Percentiles rank a stretch among this genome's conserved stretches.
Evolutionary conservation across 2,113 vertebrate genomes (phyloP).

Genomic region (Anarhynchus alexandrinus): DNA sequence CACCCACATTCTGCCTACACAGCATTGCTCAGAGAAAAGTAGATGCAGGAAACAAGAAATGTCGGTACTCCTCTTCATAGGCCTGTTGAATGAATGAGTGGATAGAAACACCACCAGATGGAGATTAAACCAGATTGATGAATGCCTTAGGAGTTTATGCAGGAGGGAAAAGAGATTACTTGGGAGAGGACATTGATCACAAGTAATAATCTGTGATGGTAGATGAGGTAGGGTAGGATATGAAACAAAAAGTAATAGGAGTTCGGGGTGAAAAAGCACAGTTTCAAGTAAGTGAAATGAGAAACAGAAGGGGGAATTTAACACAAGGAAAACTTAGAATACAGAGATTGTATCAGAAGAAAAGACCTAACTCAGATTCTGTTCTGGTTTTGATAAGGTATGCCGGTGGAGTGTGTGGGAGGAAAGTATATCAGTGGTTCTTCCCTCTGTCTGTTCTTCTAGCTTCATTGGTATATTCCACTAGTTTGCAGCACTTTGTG

Average conservation of each 20-base stretch:
- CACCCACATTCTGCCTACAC: accelerated
- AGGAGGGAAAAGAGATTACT: neutral
- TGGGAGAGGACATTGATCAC: neutral
- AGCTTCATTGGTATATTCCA: neutral
- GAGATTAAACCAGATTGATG: neutral
- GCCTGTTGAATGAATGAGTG: neutral
- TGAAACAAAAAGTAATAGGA: neutral
- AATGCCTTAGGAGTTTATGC: neutral
- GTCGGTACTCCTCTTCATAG: neutral
- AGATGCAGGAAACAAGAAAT: neutral
- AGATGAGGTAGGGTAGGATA: neutral
- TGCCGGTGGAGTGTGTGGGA: accelerated
- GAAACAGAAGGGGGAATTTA: neutral
- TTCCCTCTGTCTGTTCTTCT: neutral
- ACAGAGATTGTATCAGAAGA: neutral
- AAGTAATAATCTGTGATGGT: neutral
- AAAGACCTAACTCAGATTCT: neutral
- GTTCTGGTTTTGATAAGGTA: neutral
- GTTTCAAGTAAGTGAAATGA: neutral
- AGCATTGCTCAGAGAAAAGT: accelerated
- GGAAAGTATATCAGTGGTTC: neutral
- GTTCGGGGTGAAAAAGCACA: neutral
- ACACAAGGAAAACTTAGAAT: neutral
- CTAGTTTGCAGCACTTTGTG: neutral
- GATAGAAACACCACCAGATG: neutral